These are phyloP conservation scores for Tetranychus truncatus DNA, from an alignment of 2,888 invertebrate species.

Conservation along the genomic window DNA sequence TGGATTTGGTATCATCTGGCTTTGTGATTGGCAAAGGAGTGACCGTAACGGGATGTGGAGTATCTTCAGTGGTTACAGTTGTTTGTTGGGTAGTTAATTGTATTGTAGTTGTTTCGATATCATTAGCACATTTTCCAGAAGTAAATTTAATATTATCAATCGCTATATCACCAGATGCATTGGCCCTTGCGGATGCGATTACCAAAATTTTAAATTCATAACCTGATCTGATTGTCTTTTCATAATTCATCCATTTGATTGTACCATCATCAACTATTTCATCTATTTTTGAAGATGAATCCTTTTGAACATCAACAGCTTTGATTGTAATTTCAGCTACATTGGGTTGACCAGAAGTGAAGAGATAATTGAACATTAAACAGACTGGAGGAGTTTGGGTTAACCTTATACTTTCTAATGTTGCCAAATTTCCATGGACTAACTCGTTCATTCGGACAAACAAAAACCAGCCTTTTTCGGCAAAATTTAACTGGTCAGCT, in stretches of 20 bases:
- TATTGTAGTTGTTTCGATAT: background rate
- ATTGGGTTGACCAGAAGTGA: background rate
- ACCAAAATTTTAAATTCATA: background rate
- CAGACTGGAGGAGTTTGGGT: background rate
- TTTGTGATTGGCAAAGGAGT: background rate
- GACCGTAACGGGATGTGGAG: background rate
- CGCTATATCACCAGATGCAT: background rate
- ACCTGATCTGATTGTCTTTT: background rate
- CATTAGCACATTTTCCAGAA: background rate
- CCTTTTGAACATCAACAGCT: background rate
- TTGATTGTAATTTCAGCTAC: background rate
- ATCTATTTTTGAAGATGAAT: background rate
- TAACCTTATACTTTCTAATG: background rate
- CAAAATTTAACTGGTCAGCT: background rate
- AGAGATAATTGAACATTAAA: background rate
- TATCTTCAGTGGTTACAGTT: background rate
- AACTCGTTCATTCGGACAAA: background rate
- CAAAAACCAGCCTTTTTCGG: background rate
- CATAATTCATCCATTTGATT: background rate
- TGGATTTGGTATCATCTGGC: background rate
- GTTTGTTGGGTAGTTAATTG: background rate
- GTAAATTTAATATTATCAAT: background rate
- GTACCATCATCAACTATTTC: background rate
- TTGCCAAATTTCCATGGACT: background rate
- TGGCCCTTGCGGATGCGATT: background rate